A percentile compares a stretch with the other conserved stretches of the same genome.
Conservation (phyloP, 2,888 invertebrate genomes). For the Drosophila cracens region DNA sequence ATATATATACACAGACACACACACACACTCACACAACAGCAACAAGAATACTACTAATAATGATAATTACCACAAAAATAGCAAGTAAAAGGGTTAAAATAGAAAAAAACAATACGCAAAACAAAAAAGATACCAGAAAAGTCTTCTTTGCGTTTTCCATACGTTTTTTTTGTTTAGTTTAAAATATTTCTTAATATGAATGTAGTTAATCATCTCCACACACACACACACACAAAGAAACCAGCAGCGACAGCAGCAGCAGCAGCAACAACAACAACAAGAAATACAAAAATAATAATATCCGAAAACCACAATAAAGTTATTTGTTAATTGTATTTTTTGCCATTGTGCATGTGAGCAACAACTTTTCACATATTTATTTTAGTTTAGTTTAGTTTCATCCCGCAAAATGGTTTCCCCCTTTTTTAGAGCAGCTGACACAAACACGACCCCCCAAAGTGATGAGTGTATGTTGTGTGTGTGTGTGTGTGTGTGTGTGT, state of each 20-base stretch:
- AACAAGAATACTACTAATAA: conserved; percentile 53
- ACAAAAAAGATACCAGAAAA: conserved; percentile 41
- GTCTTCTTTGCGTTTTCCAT: conserved; percentile 63
- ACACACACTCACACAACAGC: conserved; percentile 24
- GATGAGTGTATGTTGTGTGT: conserved; percentile 5
- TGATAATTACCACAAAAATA: conserved; percentile 71
- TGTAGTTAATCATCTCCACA: conserved; percentile 44
- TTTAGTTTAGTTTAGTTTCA: conserved; percentile 31
- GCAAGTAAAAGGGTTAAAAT: conserved; percentile 48
- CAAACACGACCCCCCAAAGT: conserved; percentile 15
- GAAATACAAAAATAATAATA: conserved; percentile 34
- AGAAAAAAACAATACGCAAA: conserved; percentile 30
- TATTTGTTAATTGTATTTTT: conserved; percentile 65
- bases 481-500: conserved; percentile 2
- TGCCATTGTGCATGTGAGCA: conserved; percentile 46
- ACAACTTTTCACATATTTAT: conserved; percentile 40
- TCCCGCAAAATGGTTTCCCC: conserved; percentile 62
- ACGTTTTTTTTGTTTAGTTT: conserved; percentile 52
- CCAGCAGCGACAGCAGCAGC: conserved; percentile 8
- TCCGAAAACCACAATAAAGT: conserved; percentile 55
- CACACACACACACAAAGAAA: not conserved
- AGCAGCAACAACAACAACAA: conserved; percentile 32
- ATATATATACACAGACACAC: conserved; percentile 13
- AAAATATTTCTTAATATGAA: conserved; percentile 49
- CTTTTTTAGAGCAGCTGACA: conserved; percentile 35